phyloP scores from a whole-genome alignment of 1,140 invertebrate species.

The Hylyphantes graminicola region DNA sequence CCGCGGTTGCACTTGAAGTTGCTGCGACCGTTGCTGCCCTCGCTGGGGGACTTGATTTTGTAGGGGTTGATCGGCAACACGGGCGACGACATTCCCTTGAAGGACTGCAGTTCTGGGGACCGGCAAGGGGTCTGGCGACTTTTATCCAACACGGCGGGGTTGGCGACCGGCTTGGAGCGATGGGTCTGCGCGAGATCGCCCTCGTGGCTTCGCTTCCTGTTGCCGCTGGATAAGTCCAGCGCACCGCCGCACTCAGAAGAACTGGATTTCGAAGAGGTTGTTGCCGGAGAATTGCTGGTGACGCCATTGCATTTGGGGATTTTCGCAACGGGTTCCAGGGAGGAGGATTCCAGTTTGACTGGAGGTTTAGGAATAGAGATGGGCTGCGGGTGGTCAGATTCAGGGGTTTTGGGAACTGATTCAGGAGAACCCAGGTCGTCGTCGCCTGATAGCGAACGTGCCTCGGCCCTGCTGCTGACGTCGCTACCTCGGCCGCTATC shows the following conservation, averaged over 20 bases:
- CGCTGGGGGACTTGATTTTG: constrained; percentile 29
- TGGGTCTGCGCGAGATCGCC: background rate
- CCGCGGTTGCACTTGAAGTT: constrained; percentile 49
- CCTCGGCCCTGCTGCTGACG: constrained; percentile 45
- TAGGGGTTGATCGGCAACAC: constrained; percentile 28
- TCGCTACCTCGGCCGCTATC: constrained; percentile 54
- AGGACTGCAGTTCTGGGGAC: constrained; percentile 26
- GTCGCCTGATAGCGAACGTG: constrained; percentile 45
- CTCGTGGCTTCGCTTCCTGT: constrained; percentile 25
- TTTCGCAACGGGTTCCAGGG: constrained; percentile 11
- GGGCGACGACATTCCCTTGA: constrained; percentile 15
- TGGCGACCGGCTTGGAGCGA: constrained; percentile 51
- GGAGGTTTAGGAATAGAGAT: background rate
- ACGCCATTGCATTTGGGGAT: constrained; percentile 22
- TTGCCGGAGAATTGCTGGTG: background rate
- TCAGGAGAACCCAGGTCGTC: constrained; percentile 53
- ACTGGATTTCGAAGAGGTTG: background rate
- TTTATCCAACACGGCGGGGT: constrained; percentile 59
- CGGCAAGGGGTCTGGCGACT: constrained; percentile 30
- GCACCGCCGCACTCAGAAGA: constrained; percentile 24
- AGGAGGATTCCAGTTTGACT: background rate
- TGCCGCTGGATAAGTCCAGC: constrained; percentile 37
- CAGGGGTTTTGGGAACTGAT: constrained; percentile 48
- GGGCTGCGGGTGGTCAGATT: constrained; percentile 9
- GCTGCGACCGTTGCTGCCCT: background rate